Percentiles rank a stretch among this genome's conserved stretches.
These are phyloP conservation scores for Pterocles burchelli DNA, from an alignment of 2,113 vertebrate species.

Conservation along the genomic window DNA sequence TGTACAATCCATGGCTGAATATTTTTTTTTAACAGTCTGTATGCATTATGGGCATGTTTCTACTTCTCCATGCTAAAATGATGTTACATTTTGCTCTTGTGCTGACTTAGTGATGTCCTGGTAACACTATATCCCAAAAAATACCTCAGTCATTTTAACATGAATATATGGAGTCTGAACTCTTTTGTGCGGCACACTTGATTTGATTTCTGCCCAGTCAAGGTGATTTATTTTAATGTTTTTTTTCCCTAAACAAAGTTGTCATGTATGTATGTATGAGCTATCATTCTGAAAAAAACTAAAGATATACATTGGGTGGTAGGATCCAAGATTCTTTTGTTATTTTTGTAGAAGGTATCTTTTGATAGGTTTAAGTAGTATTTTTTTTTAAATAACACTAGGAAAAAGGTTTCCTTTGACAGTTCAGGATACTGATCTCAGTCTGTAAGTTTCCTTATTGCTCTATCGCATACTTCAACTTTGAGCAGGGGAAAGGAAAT, in stretches of 20 bases:
- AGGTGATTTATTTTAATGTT: background rate
- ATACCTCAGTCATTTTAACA: background rate
- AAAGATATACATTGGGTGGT: background rate
- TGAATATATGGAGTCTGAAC: background rate
- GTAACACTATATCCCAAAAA: background rate
- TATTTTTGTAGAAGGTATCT: background rate
- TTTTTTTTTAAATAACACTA: background rate
- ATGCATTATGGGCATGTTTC: background rate
- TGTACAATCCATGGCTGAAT: background rate
- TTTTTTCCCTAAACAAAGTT: background rate
- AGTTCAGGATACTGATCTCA: background rate
- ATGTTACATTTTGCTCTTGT: background rate
- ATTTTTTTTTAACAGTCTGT: background rate
- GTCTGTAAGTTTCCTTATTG: background rate
- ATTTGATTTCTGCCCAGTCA: background rate
- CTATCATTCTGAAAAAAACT: background rate
- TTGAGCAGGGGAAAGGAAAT: background rate
- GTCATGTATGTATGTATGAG: fast-evolving
- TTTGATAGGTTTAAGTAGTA: background rate
- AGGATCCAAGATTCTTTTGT: background rate
- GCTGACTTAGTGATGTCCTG: background rate
- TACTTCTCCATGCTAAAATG: background rate
- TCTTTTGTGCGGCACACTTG: background rate
- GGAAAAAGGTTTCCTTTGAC: background rate
- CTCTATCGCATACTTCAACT: background rate